Evolutionary conservation across 1,140 invertebrate genomes (phyloP), one percentile per base, ranked within the genome.

Genomic region (Leptinotarsa undecemlineata): DNA sequence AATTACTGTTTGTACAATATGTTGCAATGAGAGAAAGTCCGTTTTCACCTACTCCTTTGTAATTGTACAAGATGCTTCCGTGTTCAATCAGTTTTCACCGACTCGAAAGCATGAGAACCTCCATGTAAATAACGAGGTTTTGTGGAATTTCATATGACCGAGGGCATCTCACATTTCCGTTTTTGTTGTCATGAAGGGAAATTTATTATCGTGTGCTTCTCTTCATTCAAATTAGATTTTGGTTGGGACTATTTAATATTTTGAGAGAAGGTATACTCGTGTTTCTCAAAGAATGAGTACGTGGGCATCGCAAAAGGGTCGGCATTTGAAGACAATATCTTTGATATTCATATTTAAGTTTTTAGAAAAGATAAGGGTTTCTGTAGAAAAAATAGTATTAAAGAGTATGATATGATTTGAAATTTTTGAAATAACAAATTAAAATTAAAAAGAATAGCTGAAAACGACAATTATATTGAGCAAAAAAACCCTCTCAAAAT

Each of bases 181-280:
- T 57, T 57, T 17, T 57, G 51, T 57, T 57, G 51, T 57, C 51
- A 57, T 57, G 51, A 57, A 19, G n/a, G n/a, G 4, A 19, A n/a
- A 57, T 57, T 57, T 57, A 57, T 57, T 57, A 57, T 57, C 51
- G 15, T 57, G 51, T 19, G 51, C 51, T 57, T 57, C 51, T 57
- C 6, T 19, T 17, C 51, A 57, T 57, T 57, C 51, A 57, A 57
- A 57, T 57, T 57, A 57, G 13, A 57, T 57, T 17, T 19, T 3
- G 60, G 17, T n/a, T 20, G 17, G 60, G 60, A 61, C 17, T 61
- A 14, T 61, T 61, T 61, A 5, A 61, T 3, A n/a, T 20, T 61
- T 61, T 4, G 17, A 61, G 20, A 61, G 60, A n/a, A 61, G 5
- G 60, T 61, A 19, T 17, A 61, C 17, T 19, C 8, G 33, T 42